Percentiles rank a stretch among this genome's conserved stretches.
These are phyloP conservation scores for Bombus haemorrhoidalis DNA, from an alignment of 1,140 invertebrate genomes.

Conservation along the genomic window DNA sequence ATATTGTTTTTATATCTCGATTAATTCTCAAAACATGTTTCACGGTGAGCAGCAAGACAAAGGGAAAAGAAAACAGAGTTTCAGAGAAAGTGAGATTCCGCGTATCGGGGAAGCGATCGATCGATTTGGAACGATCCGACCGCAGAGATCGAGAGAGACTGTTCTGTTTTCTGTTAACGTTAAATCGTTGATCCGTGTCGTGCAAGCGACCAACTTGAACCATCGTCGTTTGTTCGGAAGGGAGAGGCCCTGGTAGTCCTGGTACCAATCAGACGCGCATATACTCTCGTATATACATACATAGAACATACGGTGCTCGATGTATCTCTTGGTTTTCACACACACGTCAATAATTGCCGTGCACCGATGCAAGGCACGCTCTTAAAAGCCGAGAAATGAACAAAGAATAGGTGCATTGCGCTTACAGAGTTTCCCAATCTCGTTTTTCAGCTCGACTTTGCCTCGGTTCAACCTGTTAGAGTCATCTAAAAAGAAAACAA, in stretches of 20 bases:
- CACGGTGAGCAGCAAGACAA: not conserved
- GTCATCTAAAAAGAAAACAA: too few relatives aligned
- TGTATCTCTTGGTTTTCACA: conserved; percentile 42
- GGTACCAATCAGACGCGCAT: not conserved
- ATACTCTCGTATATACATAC: not conserved
- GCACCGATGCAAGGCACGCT: conserved; percentile 55
- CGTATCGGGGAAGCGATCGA: not conserved
- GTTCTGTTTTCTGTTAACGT: not conserved
- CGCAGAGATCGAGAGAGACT: not conserved
- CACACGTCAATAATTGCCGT: conserved; percentile 53
- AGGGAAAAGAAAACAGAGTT: not conserved
- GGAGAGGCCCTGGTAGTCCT: conserved; percentile 5
- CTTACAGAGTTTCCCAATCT: conserved; percentile 25
- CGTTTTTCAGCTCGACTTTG: not conserved
- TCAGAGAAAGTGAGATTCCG: not conserved
- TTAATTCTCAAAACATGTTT: not conserved
- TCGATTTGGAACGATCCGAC: not conserved
- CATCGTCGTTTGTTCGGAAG: conserved; percentile 2
- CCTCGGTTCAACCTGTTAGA: not conserved
- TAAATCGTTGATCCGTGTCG: conserved; percentile 22
- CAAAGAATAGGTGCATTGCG: conserved; percentile 24
- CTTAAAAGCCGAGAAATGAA: conserved; percentile 48
- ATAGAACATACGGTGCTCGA: not conserved
- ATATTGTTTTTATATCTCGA: not conserved
- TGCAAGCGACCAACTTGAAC: not conserved